Base-by-base conservation (phyloP, 2,113 vertebrate species). In the Campylomormyrus tamandua region DNA sequence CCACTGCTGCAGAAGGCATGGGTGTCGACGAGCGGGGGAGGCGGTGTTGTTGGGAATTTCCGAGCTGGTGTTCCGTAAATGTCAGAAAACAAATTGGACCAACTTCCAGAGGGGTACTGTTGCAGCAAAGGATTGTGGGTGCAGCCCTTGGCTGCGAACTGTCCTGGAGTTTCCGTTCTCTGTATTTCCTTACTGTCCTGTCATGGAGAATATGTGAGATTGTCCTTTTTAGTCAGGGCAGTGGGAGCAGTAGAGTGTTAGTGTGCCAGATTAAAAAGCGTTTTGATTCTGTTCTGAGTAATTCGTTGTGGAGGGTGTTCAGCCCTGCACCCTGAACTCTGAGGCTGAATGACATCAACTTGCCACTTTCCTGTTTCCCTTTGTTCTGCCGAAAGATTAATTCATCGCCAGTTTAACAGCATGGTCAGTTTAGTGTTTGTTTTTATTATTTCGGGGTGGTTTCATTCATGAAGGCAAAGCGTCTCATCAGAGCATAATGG, bases 1-100 rank as follows among this genome's bases (percentile, higher is more conserved):
- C 77, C 89, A 52, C 89, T 52, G n/a, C 89, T 91, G 91, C 90
- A 89, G 19, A 46, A 19, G 45, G 58, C 53, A 62, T 0, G 53
- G 58, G 17, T 39, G 9, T 21, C 21, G 3, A 48, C 1, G 17
- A 17, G 45, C n/a, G 1, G 58, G 66, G 58, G 62, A 19, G 27
- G 42, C 1, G 10, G 70, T 77, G 70, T 17, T 77, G 70, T 39
- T 27, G 35, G 74, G 74, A 6, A 39, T 39, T 19, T 35, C 17
- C 15, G 17, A 39, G 52, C 21, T 45, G 39, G 45, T 49, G 80
- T 48, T 15, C 35, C 83, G 42, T 7, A 21, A 17, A 45, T 49
- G 80, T 89, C 77, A 62, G 53, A 80, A 35, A 80, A 80, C 17
- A 42, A 80, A 42, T 80, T 80, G 74, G 35, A 6, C 74, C 35